These are phyloP conservation scores for Pseudomyrmex flavicornis DNA, from an alignment of 1,140 invertebrate genomes.

Conservation along the genomic window DNA sequence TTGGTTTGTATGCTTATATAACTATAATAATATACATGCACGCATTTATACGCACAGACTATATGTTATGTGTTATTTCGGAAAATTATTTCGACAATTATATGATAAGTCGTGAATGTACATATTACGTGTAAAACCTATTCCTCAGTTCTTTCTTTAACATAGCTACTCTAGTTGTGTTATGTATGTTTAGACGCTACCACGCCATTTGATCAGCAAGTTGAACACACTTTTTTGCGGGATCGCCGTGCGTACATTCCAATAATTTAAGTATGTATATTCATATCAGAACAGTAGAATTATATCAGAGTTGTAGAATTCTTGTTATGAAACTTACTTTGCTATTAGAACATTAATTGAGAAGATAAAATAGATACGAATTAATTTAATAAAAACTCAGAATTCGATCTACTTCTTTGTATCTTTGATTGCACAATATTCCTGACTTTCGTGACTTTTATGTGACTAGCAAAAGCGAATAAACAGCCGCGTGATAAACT, in stretches of 20 bases:
- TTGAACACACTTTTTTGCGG: constrained; percentile 32
- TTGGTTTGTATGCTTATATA: too few species aligned
- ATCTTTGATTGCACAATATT: neutral
- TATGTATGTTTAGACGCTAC: constrained; percentile 12
- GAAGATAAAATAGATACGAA: neutral
- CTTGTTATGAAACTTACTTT: neutral
- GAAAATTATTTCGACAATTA: too few species aligned
- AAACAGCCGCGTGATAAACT: neutral
- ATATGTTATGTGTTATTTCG: too few species aligned
- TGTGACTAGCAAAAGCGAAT: neutral
- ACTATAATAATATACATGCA: too few species aligned
- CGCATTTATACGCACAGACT: too few species aligned
- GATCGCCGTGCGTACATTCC: constrained; percentile 27
- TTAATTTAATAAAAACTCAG: neutral
- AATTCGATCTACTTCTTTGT: neutral
- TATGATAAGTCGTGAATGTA: too few species aligned
- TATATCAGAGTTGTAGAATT: neutral
- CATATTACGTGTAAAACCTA: too few species aligned
- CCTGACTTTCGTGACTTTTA: too few species aligned
- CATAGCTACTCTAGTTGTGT: neutral
- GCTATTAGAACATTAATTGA: neutral
- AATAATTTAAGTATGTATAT: constrained; percentile 37
- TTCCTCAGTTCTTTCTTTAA: too few species aligned
- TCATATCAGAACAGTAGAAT: neutral
- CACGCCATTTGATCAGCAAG: constrained; percentile 46